A percentile compares a stretch with the other conserved stretches of the same genome.
Evolutionary conservation across 2,888 invertebrate genomes (phyloP).

Genomic region (Perizoma affinitatum): DNA sequence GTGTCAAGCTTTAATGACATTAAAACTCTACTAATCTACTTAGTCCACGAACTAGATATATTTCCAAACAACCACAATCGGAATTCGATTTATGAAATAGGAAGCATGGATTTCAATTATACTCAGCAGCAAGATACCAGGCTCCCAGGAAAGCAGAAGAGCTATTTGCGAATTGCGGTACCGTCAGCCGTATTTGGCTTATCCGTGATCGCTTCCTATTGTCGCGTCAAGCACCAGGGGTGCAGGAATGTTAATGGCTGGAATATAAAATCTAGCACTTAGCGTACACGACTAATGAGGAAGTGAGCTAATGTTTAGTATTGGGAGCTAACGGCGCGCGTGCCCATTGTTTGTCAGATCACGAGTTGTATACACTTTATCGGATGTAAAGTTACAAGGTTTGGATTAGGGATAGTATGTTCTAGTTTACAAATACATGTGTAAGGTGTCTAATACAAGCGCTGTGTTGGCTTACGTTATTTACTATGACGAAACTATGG

Average conservation of each 20-base stretch:
- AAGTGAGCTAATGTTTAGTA: constrained; percentile 30
- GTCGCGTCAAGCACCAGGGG: constrained; percentile 39
- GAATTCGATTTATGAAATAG: too few species aligned
- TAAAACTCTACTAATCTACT: too few species aligned
- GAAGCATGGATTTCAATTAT: background rate
- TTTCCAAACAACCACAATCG: too few species aligned
- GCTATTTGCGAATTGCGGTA: constrained; percentile 28
- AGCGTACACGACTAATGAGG: constrained; percentile 43
- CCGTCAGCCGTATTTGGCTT: constrained; percentile 31
- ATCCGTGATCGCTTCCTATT: constrained; percentile 37
- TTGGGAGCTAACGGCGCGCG: constrained; percentile 30
- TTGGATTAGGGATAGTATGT: background rate
- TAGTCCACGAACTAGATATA: too few species aligned
- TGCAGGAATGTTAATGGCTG: constrained; percentile 54
- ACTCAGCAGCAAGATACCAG: constrained; percentile 20
- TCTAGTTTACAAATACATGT: too few species aligned
- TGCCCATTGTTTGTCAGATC: constrained; percentile 31
- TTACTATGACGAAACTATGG: too few species aligned
- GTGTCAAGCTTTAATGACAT: too few species aligned
- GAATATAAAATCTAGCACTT: constrained; percentile 45
- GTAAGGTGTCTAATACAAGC: too few species aligned
- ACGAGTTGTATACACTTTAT: constrained; percentile 28
- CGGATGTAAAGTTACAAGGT: constrained; percentile 19
- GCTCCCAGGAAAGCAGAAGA: constrained; percentile 31
- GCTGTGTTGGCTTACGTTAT: too few species aligned